These are phyloP conservation scores for Dipodomys ordii DNA, from an alignment of 2,113 vertebrate species.

Conservation along the genomic window DNA sequence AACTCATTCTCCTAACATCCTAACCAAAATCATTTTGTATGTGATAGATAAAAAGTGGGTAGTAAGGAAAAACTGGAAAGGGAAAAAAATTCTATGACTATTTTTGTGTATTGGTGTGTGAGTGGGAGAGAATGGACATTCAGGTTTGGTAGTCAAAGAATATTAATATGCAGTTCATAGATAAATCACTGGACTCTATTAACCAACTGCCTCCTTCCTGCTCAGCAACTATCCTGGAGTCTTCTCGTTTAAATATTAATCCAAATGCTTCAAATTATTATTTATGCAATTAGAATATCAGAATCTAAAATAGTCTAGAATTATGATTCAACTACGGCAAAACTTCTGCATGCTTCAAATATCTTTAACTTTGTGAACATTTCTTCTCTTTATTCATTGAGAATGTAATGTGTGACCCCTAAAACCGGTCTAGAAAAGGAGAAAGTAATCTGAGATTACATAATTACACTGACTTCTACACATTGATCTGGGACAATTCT, in stretches of 20 bases:
- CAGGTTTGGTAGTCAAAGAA: not conserved
- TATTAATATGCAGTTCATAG: not conserved
- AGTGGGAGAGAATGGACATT: not conserved
- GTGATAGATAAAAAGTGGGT: not conserved
- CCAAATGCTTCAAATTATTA: not conserved
- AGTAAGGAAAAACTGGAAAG: not conserved
- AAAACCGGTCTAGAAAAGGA: not conserved
- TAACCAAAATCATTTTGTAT: not conserved
- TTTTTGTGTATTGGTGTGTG: not conserved
- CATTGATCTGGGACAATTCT: not conserved
- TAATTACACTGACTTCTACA: not conserved
- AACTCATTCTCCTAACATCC: not conserved
- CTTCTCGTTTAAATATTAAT: not conserved
- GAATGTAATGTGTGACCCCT: not conserved
- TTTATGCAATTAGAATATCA: not conserved
- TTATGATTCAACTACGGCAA: not conserved
- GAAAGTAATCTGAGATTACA: not conserved
- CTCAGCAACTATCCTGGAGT: not conserved
- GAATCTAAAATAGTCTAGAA: not conserved
- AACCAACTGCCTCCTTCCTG: not conserved
- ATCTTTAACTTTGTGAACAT: not conserved
- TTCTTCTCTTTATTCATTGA: not conserved
- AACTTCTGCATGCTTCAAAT: constrained; percentile 19
- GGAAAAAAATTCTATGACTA: constrained; percentile 30
- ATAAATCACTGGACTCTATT: not conserved